These are phyloP conservation scores for Poeciliopsis infans DNA, from an alignment of 2,797 vertebrate genomes.

Conservation along the genomic window DNA sequence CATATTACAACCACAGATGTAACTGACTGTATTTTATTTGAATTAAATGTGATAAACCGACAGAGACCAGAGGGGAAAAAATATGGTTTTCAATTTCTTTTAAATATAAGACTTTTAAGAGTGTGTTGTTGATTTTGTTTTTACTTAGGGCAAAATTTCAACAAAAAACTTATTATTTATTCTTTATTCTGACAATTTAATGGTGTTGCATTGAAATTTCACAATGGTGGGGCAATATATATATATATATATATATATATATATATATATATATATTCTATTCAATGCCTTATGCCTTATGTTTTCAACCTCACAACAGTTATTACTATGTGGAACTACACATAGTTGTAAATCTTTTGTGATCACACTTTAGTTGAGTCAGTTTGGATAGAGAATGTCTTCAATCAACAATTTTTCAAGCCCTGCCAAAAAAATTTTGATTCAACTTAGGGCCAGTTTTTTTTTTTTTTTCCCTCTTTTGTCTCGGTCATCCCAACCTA, in stretches of 20 bases:
- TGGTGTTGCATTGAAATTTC: too few species aligned
- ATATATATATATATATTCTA: too few species aligned
- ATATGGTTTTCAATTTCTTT: neutral
- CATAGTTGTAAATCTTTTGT: neutral
- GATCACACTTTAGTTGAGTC: neutral
- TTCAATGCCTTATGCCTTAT: too few species aligned
- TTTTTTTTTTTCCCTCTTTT: neutral
- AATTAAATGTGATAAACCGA: neutral
- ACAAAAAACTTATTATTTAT: too few species aligned
- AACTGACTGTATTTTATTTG: neutral
- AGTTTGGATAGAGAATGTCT: neutral
- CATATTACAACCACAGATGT: neutral
- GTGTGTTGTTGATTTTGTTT: neutral
- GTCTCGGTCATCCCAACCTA: neutral
- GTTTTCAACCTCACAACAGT: neutral
- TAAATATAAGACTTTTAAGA: neutral
- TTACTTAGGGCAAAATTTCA: too few species aligned
- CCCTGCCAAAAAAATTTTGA: neutral
- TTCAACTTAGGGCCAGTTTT: neutral
- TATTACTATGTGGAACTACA: neutral
- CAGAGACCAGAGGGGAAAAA: neutral
- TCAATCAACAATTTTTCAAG: neutral
- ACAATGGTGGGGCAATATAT: too few species aligned
- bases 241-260: too few species aligned
- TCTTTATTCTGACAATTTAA: too few species aligned